phyloP scores from a whole-genome alignment of 2,113 vertebrate species.

The Salvelinus sp. region DNA sequence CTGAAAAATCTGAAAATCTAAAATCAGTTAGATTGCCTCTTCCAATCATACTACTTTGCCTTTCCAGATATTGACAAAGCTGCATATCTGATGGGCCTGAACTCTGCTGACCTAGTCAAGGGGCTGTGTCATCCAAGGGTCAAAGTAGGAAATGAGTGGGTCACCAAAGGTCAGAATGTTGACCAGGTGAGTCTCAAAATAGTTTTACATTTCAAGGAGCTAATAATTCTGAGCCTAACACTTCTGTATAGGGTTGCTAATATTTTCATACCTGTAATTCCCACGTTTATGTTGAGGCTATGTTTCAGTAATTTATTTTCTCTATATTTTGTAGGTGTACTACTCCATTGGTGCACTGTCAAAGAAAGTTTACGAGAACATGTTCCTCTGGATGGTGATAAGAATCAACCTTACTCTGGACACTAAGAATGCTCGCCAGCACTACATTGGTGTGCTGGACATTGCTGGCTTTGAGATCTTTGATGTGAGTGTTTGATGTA shows the following conservation, averaged over 20 bases:
- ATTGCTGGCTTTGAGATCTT: conserved; percentile 65
- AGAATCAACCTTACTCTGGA: conserved; percentile 64
- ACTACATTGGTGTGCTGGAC: conserved; percentile 64
- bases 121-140: conserved; percentile 76
- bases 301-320: not conserved
- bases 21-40: not conserved
- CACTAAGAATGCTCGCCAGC: conserved; percentile 58
- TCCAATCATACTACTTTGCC: not conserved
- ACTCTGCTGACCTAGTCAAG: conserved; percentile 79
- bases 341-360: conserved; percentile 55
- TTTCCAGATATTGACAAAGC: conserved; percentile 78
- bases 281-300: not conserved
- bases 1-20: not conserved
- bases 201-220: no score
- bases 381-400: conserved; percentile 66
- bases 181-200: conserved; percentile 69
- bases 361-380: conserved; percentile 63
- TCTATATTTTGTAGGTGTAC: conserved; percentile 29
- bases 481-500: conserved; percentile 44
- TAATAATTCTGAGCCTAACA: no score
- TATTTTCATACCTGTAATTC: not conserved
- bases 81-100: conserved; percentile 77
- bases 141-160: conserved; percentile 79
- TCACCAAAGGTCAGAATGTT: conserved; percentile 82
- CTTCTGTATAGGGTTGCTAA: not conserved